These are phyloP conservation scores for Drosophila baimaii DNA, from an alignment of 1,140 invertebrate genomes.

Conservation along the genomic window DNA sequence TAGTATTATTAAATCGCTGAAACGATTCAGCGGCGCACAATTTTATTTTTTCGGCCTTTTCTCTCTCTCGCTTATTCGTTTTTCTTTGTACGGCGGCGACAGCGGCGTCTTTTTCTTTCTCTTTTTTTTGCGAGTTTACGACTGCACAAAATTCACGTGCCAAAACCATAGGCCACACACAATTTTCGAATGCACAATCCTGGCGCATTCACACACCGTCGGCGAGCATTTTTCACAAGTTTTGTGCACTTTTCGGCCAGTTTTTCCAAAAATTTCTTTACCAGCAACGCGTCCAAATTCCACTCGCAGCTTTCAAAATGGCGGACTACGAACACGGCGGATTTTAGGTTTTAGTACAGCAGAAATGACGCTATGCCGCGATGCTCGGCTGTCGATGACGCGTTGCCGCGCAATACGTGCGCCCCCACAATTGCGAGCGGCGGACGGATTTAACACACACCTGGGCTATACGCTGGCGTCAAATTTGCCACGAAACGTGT, in stretches of 20 bases:
- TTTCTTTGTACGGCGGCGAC: constrained; percentile 61
- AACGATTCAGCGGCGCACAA: constrained; percentile 59
- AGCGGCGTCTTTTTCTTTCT: constrained; percentile 53
- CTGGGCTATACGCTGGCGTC: constrained; percentile 44
- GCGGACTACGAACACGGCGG: constrained; percentile 83
- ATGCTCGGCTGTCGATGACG: constrained; percentile 17
- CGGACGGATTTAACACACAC: constrained; percentile 45
- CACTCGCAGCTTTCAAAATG: constrained; percentile 84
- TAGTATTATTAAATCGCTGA: constrained; percentile 60
- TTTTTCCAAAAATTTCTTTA: constrained; percentile 72
- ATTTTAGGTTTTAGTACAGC: constrained; percentile 84
- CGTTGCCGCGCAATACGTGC: constrained; percentile 16
- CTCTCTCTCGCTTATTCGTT: constrained; percentile 52
- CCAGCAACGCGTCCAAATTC: constrained; percentile 84
- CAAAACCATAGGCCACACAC: constrained; percentile 65
- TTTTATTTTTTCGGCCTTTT: constrained; percentile 52
- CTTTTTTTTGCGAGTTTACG: constrained; percentile 69
- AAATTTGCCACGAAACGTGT: constrained; percentile 47
- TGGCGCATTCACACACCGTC: constrained; percentile 34
- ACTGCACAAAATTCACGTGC: constrained; percentile 74
- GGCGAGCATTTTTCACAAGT: constrained; percentile 61
- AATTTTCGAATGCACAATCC: constrained; percentile 56
- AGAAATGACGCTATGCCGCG: constrained; percentile 77
- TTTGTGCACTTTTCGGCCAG: constrained; percentile 66
- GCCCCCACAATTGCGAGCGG: constrained; percentile 13